A percentile compares a stretch with the other conserved stretches of the same genome.
Evolutionary conservation across 2,888 invertebrate genomes (phyloP).

Genomic region (Drosophila melanosoma): DNA sequence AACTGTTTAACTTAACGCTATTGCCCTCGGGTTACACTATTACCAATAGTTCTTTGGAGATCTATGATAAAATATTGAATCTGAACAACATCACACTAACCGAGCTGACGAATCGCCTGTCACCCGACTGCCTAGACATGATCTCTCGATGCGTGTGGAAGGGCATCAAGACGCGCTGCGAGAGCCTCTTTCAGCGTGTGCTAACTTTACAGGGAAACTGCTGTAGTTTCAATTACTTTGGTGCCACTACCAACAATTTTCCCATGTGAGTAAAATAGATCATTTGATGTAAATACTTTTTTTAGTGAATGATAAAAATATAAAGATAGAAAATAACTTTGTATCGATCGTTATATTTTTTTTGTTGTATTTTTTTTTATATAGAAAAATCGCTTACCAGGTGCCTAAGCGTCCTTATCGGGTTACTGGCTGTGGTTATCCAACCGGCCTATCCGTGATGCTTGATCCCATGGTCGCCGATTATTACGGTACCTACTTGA

Average conservation of each 20-base stretch:
- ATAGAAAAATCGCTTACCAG: conserved; percentile 82
- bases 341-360: too few species aligned
- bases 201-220: conserved; percentile 87
- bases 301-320: neutral
- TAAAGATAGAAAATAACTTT: neutral
- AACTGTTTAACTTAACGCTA: conserved; percentile 78
- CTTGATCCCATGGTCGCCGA: conserved; percentile 87
- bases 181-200: conserved; percentile 86
- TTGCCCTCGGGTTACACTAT: conserved; percentile 68
- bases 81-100: conserved; percentile 77
- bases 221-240: conserved; percentile 89
- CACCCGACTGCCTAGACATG: conserved; percentile 87
- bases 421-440: conserved; percentile 89
- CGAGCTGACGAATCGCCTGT: conserved; percentile 78
- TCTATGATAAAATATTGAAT: conserved; percentile 70
- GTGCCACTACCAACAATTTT: conserved; percentile 80
- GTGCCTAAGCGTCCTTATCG: conserved; percentile 86
- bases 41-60: conserved; percentile 60
- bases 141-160: conserved; percentile 88
- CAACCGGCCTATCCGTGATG: conserved; percentile 88
- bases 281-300: neutral
- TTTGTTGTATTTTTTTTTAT: neutral
- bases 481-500: conserved; percentile 87
- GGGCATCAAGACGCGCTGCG: conserved; percentile 86
- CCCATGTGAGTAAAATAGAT: conserved; percentile 69